Evolutionary conservation across 1,140 invertebrate species (phyloP), one percentile per base, ranked within the genome.

Genomic region (Pentalonia nigronervosa): DNA sequence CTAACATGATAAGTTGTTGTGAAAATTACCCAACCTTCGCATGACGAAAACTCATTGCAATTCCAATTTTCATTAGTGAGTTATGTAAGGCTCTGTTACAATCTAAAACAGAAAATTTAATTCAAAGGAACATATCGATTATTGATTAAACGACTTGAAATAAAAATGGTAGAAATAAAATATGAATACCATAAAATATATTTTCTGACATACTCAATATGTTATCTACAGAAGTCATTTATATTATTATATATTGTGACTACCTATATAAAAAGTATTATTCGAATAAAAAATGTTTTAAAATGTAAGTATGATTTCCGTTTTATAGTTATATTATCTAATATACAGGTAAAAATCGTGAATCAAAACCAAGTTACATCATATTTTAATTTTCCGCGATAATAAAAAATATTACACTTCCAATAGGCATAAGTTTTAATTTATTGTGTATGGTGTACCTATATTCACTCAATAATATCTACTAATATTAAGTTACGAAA

Each of bases 1-100:
- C 2, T 7, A 14, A 48, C 11, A 47, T 86, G 25, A 50, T 84
- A 87, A 21, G 45, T 48, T 48, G 30, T 50, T 87, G 7, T 7
- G 6, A 87, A 48, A 48, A n/a, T 48, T 87, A 87, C 45, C 30
- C n/a, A 83, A 83, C 76, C 60, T 76, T 76, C n/a, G n/a, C 60
- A 76, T n/a, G 30, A 76, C 60, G 30, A 34, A 76, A 76, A 76
- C 30, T 76, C 30, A 30, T 34, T n/a, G 34, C 2, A 7, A 25
- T 84, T 84, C 14, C 20, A 48, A 17, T 48, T 87, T 87, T 47
- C 86, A 87, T 87, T 87, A 87, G 47, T 87, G 47, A 87, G 34
- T 87, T 87, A 87, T 47, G 30, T 30, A 84, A 84, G 36, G 23
- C 45, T 23, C 17, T 20, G 17, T 81, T 34, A 3, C 0, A 20